Conservation (phyloP, 2,888 invertebrate species). For the Apomyelois bistriatella region DNA sequence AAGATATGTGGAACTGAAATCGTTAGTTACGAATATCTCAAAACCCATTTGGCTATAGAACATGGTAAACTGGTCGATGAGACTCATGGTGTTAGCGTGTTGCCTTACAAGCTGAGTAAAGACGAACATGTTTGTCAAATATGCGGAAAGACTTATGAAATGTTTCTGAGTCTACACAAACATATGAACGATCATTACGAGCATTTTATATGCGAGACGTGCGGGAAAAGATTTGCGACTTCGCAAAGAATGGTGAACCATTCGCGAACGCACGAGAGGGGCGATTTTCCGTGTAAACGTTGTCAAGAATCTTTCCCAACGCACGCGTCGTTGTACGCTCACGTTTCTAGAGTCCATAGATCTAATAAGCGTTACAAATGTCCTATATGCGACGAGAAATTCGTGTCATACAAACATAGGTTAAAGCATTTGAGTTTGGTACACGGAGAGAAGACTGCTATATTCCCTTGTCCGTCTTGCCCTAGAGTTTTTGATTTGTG, state of each 20-base stretch:
- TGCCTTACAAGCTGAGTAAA: conserved; percentile 65
- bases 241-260: conserved; percentile 67
- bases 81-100: conserved; percentile 58
- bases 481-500: conserved; percentile 65
- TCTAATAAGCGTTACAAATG: conserved; percentile 69
- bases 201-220: conserved; percentile 69
- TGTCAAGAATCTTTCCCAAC: conserved; percentile 56
- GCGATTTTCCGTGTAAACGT: conserved; percentile 62
- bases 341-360: conserved; percentile 59
- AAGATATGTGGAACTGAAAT: conserved; percentile 52
- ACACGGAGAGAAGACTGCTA: conserved; percentile 63
- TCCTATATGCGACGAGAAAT: conserved; percentile 69
- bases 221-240: conserved; percentile 67
- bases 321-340: conserved; percentile 56
- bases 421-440: conserved; percentile 59
- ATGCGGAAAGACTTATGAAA: conserved; percentile 66
- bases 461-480: conserved; percentile 65
- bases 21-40: conserved; percentile 49
- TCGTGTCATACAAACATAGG: conserved; percentile 63
- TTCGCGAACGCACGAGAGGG: conserved; percentile 57
- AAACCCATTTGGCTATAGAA: conserved; percentile 46
- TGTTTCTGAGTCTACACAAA: conserved; percentile 66
- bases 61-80: conserved; percentile 56
- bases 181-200: conserved; percentile 74
- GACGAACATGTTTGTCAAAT: conserved; percentile 63